These are phyloP conservation scores for Gonatopus flavifemur DNA, from an alignment of 1,140 invertebrate genomes.

Conservation along the genomic window DNA sequence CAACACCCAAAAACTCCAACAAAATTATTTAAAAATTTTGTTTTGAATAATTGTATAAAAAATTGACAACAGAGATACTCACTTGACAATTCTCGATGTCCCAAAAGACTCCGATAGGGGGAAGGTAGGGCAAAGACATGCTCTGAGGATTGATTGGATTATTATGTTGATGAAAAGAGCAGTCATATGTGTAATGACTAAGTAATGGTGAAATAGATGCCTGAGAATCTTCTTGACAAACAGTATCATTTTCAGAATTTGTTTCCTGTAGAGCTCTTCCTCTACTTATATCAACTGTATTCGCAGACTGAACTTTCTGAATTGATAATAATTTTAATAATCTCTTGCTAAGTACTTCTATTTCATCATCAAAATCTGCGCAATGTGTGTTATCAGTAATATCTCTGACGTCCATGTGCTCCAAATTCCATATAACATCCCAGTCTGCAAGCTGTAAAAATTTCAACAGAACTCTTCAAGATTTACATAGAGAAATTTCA, in stretches of 20 bases:
- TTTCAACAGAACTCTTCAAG: no score
- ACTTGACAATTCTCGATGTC: slow-evolving; percentile 88
- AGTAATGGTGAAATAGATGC: slow-evolving; percentile 15
- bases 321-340: slow-evolving; percentile 38
- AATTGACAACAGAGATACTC: no score
- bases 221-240: slow-evolving; percentile 24
- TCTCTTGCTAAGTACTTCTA: slow-evolving; percentile 44
- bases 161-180: slow-evolving; percentile 36
- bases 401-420: slow-evolving; percentile 24
- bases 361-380: slow-evolving; percentile 37
- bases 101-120: slow-evolving; percentile 89
- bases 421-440: slow-evolving; percentile 17
- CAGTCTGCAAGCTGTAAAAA: slow-evolving; percentile 13
- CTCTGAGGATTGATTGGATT: slow-evolving; percentile 30
- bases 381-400: slow-evolving; percentile 5
- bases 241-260: slow-evolving; percentile 33
- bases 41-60: no score
- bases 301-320: slow-evolving; percentile 26
- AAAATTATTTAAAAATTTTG: no score
- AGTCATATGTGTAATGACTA: slow-evolving; percentile 36
- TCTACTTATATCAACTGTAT: slow-evolving; percentile 22
- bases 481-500: no score
- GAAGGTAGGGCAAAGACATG: slow-evolving; percentile 49
- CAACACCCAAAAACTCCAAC: no score
- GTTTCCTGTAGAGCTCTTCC: slow-evolving; percentile 29